Evolutionary conservation across 2,797 vertebrate species (phyloP).

Genomic region (Rhabdophis nuchalis): DNA sequence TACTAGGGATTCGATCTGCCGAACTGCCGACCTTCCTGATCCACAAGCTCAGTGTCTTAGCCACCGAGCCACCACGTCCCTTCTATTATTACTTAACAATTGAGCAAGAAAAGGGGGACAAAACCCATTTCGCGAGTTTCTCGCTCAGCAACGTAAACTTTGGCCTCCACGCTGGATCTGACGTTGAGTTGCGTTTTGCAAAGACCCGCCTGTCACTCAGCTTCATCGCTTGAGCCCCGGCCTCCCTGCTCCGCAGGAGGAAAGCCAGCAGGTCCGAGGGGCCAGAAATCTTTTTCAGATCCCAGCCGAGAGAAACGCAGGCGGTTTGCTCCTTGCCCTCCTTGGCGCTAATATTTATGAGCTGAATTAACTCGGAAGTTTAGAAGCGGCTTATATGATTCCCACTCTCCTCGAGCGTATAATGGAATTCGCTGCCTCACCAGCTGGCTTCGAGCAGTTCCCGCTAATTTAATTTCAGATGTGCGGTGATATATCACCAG

Average conservation of each 20-base stretch:
- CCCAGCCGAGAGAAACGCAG: too few species aligned
- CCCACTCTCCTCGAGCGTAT: conserved; percentile 1
- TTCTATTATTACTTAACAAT: too few species aligned
- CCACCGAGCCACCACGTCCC: too few species aligned
- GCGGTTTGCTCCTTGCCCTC: not conserved
- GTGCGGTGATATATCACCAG: not conserved
- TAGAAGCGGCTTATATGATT: not conserved
- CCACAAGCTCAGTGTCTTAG: too few species aligned
- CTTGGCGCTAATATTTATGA: conserved; percentile 16
- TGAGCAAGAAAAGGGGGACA: too few species aligned
- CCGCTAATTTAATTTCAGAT: conserved; percentile 2
- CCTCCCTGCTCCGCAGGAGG: not conserved
- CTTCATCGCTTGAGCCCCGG: not conserved
- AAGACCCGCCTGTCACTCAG: accelerated
- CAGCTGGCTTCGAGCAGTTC: not conserved
- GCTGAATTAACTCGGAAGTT: conserved; percentile 14
- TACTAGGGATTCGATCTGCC: too few species aligned
- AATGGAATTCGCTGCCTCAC: not conserved
- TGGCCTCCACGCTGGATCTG: too few species aligned
- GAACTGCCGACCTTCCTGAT: too few species aligned
- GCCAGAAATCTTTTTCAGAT: not conserved
- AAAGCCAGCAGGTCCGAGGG: not conserved
- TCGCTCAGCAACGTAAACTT: too few species aligned
- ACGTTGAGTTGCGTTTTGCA: accelerated
- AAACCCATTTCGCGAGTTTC: too few species aligned